phyloP scores from a whole-genome alignment of 2,888 invertebrate genomes.

The Apamea monoglypha region DNA sequence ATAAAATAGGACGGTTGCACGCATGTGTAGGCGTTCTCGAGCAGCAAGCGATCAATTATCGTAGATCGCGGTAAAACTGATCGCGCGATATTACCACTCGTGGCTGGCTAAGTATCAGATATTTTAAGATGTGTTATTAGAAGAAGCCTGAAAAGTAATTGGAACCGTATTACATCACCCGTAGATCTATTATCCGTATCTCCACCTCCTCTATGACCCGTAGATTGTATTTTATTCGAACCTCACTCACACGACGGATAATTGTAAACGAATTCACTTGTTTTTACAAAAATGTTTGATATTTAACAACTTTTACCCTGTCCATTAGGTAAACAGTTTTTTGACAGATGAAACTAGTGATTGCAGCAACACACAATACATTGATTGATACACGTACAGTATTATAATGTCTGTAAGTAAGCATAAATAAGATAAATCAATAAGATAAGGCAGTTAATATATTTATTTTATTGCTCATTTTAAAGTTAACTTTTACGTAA shows the following conservation, averaged over 20 bases:
- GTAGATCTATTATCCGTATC: neutral
- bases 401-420: too few relatives aligned
- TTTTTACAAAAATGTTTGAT: neutral
- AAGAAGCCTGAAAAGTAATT: neutral
- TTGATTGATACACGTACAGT: too few relatives aligned
- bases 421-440: too few relatives aligned
- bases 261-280: neutral
- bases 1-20: neutral
- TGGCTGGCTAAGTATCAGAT: neutral
- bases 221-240: neutral
- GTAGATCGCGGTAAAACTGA: neutral
- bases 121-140: neutral
- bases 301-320: too few relatives aligned
- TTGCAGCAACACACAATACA: too few relatives aligned
- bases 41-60: neutral
- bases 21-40: neutral
- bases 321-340: too few relatives aligned
- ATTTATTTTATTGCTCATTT: too few relatives aligned
- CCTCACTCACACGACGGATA: too few relatives aligned
- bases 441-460: too few relatives aligned
- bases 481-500: too few relatives aligned
- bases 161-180: neutral
- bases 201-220: neutral
- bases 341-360: too few relatives aligned
- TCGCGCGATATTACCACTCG: neutral